Base-by-base conservation (phyloP, 2,888 invertebrate species). In the Parascotia fuliginaria region DNA sequence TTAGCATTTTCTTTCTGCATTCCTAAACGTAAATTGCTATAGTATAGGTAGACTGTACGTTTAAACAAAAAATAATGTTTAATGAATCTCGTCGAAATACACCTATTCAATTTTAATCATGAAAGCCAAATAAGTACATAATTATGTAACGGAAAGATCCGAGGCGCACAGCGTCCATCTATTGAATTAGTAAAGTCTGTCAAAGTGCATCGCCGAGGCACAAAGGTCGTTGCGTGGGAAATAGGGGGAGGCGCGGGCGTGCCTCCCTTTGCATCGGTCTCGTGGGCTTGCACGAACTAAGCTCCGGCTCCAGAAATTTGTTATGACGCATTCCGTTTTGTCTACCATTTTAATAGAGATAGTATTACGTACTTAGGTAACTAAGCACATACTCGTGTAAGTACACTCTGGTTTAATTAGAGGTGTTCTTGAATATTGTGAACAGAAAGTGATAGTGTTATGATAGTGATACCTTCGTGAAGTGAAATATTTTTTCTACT, bases 221-320 rank as follows among this genome's bases (percentile, higher is more conserved):
- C 90, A 91, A 90, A 90, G 90, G 91, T 91, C 91, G 90, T 91
- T 91, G 91, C 91, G 91, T 91, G 91, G 91, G 89, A 89, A 87
- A 76, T 66, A 68, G 77, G 78, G 83, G 80, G 74, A 56, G 79
- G 59, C 41, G 55, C 65, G 68, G 71, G 55, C 73, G 73, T 70
- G 57, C 58, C 60, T 62, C 65, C 62, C 60, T 46, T n/a, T 65
- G 37, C 42, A 28, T 22, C 65, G 65, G 78, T 81, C 84, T 74
- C 84, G 73, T 77, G 87, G 87, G 88, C 75, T 79, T 83, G 81
- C 81, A 80, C 81, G 80, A 81, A 84, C 77, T 81, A 81, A 86
- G 85, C 87, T 84, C 75, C 77, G 80, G 83, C 87, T 86, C 78
- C 83, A 85, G 86, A 89, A 89, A 89, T 90, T 89, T 88, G 89